These are phyloP conservation scores for Camponotus floridanus DNA, from an alignment of 1,140 invertebrate genomes.

Conservation along the genomic window DNA sequence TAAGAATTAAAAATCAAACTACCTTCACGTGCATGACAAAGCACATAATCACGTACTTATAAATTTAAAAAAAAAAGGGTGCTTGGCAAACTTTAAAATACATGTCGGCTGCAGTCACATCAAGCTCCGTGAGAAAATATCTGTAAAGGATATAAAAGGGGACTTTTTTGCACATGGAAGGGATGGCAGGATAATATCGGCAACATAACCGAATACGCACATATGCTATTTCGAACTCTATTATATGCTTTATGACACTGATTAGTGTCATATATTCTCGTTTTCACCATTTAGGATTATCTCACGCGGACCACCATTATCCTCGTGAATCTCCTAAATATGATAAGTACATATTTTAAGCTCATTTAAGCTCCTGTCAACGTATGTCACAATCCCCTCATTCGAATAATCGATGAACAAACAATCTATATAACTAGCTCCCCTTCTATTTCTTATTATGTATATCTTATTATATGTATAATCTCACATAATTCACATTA, in stretches of 20 bases:
- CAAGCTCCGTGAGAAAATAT: conserved; percentile 42
- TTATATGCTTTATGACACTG: conserved; percentile 31
- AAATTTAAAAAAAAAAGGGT: conserved; percentile 11
- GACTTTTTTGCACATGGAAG: neutral
- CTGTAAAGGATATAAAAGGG: conserved; percentile 38
- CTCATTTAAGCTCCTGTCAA: conserved; percentile 35
- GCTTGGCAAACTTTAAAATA: conserved; percentile 20
- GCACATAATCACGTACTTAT: neutral
- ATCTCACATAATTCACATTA: conserved; percentile 15
- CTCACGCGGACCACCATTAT: conserved; percentile 10
- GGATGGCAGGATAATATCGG: conserved; percentile 36
- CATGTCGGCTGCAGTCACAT: conserved; percentile 13
- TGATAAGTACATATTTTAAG: conserved; percentile 48
- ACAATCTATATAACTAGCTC: conserved; percentile 36
- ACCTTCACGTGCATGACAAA: neutral
- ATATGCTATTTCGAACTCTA: conserved; percentile 20
- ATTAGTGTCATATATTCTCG: conserved; percentile 43
- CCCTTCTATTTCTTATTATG: neutral
- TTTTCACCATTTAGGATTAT: conserved; percentile 40
- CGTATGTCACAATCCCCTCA: conserved; percentile 21
- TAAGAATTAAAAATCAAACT: neutral
- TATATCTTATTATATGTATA: neutral
- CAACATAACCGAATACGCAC: conserved; percentile 14
- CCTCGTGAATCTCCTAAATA: conserved; percentile 22
- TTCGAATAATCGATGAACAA: conserved; percentile 34